Percentiles rank a stretch among this genome's conserved stretches.
Conservation (phyloP, 2,888 invertebrate species). For the Ariolimax columbianus region DNA sequence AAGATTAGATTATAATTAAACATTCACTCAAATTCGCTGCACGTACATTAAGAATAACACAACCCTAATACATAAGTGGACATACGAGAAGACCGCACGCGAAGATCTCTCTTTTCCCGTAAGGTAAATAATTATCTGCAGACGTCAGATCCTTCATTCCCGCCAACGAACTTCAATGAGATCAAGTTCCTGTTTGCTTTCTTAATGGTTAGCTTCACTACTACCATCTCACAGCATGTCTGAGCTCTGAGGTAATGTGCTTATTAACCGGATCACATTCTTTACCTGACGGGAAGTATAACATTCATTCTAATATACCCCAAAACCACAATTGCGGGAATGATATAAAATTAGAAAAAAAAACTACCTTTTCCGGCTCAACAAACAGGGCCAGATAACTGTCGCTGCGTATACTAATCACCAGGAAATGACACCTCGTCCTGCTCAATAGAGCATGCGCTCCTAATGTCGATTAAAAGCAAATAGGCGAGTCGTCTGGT, state of each 20-base stretch:
- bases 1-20: too few species aligned
- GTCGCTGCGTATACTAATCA: neutral
- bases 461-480: constrained; percentile 4
- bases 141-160: too few species aligned
- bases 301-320: too few species aligned
- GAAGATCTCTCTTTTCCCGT: too few species aligned
- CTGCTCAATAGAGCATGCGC: neutral
- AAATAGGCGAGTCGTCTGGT: neutral
- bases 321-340: too few species aligned
- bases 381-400: neutral
- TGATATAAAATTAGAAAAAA: neutral
- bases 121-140: too few species aligned
- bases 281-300: neutral
- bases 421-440: neutral
- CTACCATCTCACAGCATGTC: neutral
- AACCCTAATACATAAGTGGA: too few species aligned
- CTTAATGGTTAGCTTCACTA: neutral
- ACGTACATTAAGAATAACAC: too few species aligned
- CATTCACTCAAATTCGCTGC: too few species aligned
- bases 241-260: neutral
- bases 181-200: neutral
- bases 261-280: neutral
- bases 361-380: too few species aligned
- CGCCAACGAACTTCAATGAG: neutral
- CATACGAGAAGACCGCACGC: too few species aligned